These are phyloP conservation scores for Chionoecetes opilio DNA, from an alignment of 1,140 invertebrate genomes.

Conservation along the genomic window DNA sequence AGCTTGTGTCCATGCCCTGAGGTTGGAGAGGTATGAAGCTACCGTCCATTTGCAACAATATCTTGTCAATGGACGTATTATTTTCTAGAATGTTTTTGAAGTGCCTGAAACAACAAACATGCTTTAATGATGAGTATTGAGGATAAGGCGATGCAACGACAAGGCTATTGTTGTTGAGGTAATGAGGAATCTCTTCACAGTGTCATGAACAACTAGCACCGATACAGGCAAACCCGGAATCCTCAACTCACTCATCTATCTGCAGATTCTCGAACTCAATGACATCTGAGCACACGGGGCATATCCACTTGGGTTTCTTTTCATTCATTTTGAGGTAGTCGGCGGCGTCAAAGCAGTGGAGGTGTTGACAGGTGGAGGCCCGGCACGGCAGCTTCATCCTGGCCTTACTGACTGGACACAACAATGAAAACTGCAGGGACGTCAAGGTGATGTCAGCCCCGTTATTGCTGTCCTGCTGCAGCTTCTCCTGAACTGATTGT, in stretches of 20 bases:
- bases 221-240: not conserved
- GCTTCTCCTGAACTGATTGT: constrained; percentile 62
- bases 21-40: not conserved
- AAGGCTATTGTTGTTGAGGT: too few species aligned
- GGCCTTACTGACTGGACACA: constrained; percentile 84
- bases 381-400: constrained; percentile 85
- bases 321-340: constrained; percentile 88
- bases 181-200: too few species aligned
- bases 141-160: too few species aligned
- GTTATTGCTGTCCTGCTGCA: not conserved
- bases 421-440: constrained; percentile 59
- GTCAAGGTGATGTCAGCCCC: constrained; percentile 55
- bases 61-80: not conserved
- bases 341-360: constrained; percentile 87
- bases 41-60: constrained; percentile 23
- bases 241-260: constrained; percentile 84
- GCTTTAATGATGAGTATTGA: not conserved
- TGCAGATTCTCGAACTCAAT: constrained; percentile 85
- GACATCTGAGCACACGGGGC: constrained; percentile 86
- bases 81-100: constrained; percentile 42
- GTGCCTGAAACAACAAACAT: not conserved
- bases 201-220: not conserved
- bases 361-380: constrained; percentile 85
- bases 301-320: constrained; percentile 87
- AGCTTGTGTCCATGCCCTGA: not conserved